Percentiles rank a stretch among this genome's conserved stretches.
These are phyloP conservation scores for Anolis sagrei DNA, from an alignment of 2,113 vertebrate species.

Conservation along the genomic window DNA sequence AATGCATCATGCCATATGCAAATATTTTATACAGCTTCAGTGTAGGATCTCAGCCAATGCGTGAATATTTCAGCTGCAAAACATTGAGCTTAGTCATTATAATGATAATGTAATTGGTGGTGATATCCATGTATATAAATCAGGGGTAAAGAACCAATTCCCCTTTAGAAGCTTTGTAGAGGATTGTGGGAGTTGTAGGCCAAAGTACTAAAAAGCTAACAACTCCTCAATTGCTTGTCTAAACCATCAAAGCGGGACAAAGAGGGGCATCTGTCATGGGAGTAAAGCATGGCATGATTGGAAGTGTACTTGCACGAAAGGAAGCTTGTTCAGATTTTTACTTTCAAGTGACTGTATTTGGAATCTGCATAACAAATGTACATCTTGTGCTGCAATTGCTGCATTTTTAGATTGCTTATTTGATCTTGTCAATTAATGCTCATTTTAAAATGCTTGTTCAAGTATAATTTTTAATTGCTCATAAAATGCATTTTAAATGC, in stretches of 20 bases:
- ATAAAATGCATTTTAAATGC: conserved; percentile 27
- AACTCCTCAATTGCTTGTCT: too few relatives aligned
- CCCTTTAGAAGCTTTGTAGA: too few relatives aligned
- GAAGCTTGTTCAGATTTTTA: not conserved
- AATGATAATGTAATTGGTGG: not conserved
- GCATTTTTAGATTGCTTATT: conserved; percentile 14
- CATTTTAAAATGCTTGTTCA: conserved; percentile 37
- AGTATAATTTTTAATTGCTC: conserved; percentile 39
- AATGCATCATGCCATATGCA: too few relatives aligned
- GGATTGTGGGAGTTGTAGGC: too few relatives aligned
- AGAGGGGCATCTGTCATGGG: too few relatives aligned
- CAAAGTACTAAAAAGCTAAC: too few relatives aligned
- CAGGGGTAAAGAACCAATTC: too few relatives aligned
- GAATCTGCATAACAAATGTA: not conserved
- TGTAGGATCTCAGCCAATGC: too few relatives aligned
- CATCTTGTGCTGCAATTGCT: not conserved
- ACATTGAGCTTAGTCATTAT: too few relatives aligned
- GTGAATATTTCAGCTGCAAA: too few relatives aligned
- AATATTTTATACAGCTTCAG: too few relatives aligned
- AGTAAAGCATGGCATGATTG: not conserved
- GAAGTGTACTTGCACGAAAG: not conserved
- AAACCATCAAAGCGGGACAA: not conserved
- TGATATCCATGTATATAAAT: not conserved
- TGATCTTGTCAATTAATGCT: conserved; percentile 31
- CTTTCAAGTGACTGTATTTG: not conserved